Percentiles rank a stretch among this genome's conserved stretches.
Evolutionary conservation across 2,888 invertebrate species (phyloP).

Genomic region (Uloborus plumipes): DNA sequence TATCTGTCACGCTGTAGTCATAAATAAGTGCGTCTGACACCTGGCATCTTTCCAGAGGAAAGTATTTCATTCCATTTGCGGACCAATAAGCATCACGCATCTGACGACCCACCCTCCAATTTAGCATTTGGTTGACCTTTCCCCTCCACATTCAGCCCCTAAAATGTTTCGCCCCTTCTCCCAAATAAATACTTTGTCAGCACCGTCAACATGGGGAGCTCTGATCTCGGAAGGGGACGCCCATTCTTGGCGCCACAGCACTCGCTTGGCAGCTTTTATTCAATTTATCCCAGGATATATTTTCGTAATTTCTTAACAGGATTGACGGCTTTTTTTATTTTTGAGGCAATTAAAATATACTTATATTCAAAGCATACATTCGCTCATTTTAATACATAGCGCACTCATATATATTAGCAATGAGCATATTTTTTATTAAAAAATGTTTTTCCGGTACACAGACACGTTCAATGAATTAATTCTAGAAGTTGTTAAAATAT

Average conservation of each 20-base stretch:
- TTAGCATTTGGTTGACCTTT: slow-evolving; percentile 59
- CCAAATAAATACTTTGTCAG: slow-evolving; percentile 60
- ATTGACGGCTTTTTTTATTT: too few species aligned
- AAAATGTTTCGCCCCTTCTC: slow-evolving; percentile 61
- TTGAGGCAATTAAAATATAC: too few species aligned
- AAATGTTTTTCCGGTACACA: too few species aligned
- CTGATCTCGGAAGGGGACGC: slow-evolving; percentile 27
- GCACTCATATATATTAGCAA: too few species aligned
- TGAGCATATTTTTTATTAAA: too few species aligned
- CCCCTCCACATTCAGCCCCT: slow-evolving; percentile 56
- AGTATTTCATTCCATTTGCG: slow-evolving; percentile 47
- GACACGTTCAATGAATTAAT: too few species aligned
- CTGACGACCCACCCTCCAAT: slow-evolving; percentile 39
- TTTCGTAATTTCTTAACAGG: too few species aligned
- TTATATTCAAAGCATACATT: too few species aligned
- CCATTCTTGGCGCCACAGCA: slow-evolving; percentile 26
- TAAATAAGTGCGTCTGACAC: slow-evolving; percentile 48
- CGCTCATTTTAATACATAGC: too few species aligned
- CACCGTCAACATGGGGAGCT: slow-evolving; percentile 60
- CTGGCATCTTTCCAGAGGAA: slow-evolving; percentile 43
- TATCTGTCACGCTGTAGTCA: slow-evolving; percentile 42
- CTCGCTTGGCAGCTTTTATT: neutral
- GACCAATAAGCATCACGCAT: slow-evolving; percentile 53
- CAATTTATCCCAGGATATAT: too few species aligned
- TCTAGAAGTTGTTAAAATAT: too few species aligned